Evolutionary conservation across 2,888 invertebrate species (phyloP).

Genomic region (Leucania comma): DNA sequence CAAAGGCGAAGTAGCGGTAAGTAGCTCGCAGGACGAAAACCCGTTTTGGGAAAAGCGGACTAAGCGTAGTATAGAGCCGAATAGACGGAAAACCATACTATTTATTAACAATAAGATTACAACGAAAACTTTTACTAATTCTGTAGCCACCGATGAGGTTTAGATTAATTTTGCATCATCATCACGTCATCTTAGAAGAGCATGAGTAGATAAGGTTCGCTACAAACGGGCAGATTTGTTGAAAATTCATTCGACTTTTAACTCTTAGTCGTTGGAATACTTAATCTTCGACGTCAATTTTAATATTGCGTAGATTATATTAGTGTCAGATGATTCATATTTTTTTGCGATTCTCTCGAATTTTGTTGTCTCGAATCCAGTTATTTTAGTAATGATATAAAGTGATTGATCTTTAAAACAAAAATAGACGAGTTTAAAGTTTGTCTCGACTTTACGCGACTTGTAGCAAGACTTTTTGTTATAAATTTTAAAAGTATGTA

Average conservation of each 20-base stretch:
- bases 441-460: background rate
- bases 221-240: conserved; percentile 13
- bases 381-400: conserved; percentile 16
- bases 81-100: conserved; percentile 88
- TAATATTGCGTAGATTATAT: conserved; percentile 13
- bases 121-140: conserved; percentile 76
- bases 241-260: background rate
- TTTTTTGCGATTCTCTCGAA: background rate
- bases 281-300: conserved; percentile 11
- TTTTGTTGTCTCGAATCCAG: conserved; percentile 4
- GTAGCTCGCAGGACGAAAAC: conserved; percentile 86
- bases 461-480: background rate
- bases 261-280: background rate
- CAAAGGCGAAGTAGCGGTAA: conserved; percentile 78
- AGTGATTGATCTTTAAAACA: conserved; percentile 8
- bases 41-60: conserved; percentile 88
- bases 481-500: background rate
- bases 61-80: conserved; percentile 85
- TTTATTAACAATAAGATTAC: conserved; percentile 88
- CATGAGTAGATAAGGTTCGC: conserved; percentile 32
- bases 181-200: conserved; percentile 47
- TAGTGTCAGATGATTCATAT: conserved; percentile 27
- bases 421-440: conserved; percentile 19
- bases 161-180: conserved; percentile 60
- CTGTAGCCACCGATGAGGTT: conserved; percentile 70